Evolutionary conservation across 2,113 vertebrate species (phyloP).

Genomic region (Eulacestoma nigropectus): DNA sequence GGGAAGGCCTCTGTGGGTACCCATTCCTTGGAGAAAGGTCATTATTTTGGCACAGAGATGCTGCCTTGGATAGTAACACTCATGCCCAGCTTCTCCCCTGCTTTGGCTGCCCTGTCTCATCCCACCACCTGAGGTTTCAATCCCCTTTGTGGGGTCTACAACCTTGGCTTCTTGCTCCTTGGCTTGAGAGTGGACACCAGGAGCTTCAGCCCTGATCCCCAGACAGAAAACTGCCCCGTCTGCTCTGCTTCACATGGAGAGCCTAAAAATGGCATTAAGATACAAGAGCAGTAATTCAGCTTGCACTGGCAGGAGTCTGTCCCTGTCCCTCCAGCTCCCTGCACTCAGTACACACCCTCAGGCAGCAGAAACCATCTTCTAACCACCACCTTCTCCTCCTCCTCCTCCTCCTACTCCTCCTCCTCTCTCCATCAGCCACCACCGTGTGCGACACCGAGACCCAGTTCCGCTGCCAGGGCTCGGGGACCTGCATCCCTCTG

Average conservation of each 20-base stretch:
- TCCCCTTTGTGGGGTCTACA: neutral
- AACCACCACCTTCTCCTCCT: neutral
- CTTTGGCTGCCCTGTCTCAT: neutral
- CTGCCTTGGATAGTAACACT: neutral
- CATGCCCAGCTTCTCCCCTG: neutral
- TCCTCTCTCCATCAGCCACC: conserved; percentile 74
- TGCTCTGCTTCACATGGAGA: rapidly evolving
- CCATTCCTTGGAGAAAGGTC: neutral
- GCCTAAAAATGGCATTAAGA: neutral
- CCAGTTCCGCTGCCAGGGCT: conserved; percentile 91
- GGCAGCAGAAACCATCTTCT: neutral
- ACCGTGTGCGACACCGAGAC: conserved; percentile 84
- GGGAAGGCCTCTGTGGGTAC: neutral
- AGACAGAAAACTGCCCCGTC: neutral
- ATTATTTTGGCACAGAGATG: neutral
- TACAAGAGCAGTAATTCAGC: no score
- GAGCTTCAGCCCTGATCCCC: neutral
- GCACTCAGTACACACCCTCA: rapidly evolving
- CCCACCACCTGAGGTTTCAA: neutral
- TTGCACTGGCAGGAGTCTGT: neutral
- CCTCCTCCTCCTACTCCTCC: neutral
- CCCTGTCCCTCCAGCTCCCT: neutral
- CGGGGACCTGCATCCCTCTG: conserved; percentile 90
- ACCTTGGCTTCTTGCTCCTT: neutral
- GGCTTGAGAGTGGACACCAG: neutral